These are phyloP conservation scores for Neomonachus schauinslandi DNA, from an alignment of 2,113 vertebrate genomes.

Conservation along the genomic window DNA sequence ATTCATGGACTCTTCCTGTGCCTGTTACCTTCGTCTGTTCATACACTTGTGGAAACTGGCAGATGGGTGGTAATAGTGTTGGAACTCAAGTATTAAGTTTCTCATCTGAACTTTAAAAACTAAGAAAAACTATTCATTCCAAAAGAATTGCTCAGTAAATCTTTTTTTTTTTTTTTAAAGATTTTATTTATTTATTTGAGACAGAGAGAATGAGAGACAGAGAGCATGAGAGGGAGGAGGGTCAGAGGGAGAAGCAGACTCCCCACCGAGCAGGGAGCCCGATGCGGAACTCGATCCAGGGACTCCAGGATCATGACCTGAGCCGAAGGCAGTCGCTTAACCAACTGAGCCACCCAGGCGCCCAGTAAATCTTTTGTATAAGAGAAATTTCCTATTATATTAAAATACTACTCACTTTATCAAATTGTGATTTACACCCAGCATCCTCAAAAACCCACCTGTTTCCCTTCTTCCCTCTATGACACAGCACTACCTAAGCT, in stretches of 20 bases:
- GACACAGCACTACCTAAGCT: background rate
- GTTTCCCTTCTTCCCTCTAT: background rate
- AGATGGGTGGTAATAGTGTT: background rate
- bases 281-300: too few species aligned
- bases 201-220: too few species aligned
- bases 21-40: background rate
- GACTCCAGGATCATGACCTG: too few species aligned
- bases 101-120: conserved; percentile 5
- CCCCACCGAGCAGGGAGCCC: too few species aligned
- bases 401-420: conserved; percentile 9
- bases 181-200: too few species aligned
- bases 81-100: background rate
- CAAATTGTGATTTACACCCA: background rate
- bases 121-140: conserved; percentile 8
- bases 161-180: too few species aligned
- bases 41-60: background rate
- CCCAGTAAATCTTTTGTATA: background rate
- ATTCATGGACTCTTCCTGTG: background rate
- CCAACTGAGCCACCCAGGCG: too few species aligned
- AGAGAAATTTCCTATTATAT: background rate
- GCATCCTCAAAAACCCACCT: background rate
- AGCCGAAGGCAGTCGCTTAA: too few species aligned
- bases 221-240: too few species aligned
- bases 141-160: background rate
- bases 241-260: too few species aligned